Percentiles rank a stretch among this genome's conserved stretches.
These are phyloP conservation scores for Cyprinus carpio DNA, from an alignment of 2,113 vertebrate species.

Conservation along the genomic window DNA sequence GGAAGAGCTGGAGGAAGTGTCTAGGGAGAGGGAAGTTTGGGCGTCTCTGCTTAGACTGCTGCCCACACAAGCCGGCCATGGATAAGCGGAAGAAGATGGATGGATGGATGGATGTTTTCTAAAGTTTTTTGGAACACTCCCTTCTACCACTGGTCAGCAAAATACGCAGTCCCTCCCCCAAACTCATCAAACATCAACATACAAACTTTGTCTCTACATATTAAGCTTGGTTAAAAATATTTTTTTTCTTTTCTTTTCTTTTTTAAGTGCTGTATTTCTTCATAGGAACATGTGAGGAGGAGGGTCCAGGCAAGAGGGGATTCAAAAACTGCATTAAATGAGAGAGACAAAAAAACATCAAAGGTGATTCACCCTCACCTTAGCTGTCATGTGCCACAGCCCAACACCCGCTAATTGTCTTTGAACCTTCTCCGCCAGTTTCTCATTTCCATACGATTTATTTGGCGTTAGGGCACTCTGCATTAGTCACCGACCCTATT, in stretches of 20 bases:
- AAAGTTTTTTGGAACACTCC: too few species aligned
- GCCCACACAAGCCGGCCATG: too few species aligned
- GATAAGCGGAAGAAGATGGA: too few species aligned
- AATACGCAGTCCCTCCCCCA: too few species aligned
- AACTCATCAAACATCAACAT: too few species aligned
- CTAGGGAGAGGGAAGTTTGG: too few species aligned
- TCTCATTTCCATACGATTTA: constrained; percentile 50
- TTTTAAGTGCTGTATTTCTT: not conserved
- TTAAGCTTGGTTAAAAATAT: too few species aligned
- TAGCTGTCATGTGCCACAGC: constrained; percentile 46
- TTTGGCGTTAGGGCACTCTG: constrained; percentile 28
- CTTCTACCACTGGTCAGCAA: too few species aligned
- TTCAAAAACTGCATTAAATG: constrained; percentile 45
- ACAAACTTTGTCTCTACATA: not conserved
- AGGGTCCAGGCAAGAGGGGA: not conserved
- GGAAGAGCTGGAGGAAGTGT: too few species aligned
- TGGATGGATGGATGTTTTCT: too few species aligned
- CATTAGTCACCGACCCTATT: constrained; percentile 45
- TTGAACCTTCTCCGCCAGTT: constrained; percentile 55
- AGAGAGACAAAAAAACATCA: constrained; percentile 37
- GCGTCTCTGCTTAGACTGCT: too few species aligned
- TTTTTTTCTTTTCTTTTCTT: too few species aligned
- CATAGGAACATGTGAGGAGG: not conserved
- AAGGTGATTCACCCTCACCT: constrained; percentile 49
- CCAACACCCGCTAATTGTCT: constrained; percentile 58